Evolutionary conservation across 2,113 vertebrate species (phyloP), one percentile per base, ranked within the genome.

Genomic region (Peromyscus leucopus): DNA sequence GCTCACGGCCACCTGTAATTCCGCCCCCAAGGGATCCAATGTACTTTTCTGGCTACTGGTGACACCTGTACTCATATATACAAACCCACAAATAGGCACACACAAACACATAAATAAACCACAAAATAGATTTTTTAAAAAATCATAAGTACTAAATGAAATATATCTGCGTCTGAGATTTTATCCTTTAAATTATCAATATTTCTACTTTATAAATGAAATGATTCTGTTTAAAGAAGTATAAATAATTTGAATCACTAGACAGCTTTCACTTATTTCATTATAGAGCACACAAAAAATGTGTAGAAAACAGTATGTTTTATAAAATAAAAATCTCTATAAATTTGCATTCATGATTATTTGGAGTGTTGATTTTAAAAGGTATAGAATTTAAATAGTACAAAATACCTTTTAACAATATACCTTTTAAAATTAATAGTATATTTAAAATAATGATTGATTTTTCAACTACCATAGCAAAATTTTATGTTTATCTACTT

Each of bases 241-340:
- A 86, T 4, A 93, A 61, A 67, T 93, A n/a, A 95, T 61, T 89
- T 75, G 3, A 93, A 82, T 88, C 42, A 72, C 46, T 84, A 55
- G 39, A 11, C 4, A 65, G 22, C 46, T 84, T 93, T 51, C 9
- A 51, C 51, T 90, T 92, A 90, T 93, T 85, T 84, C 17, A 65
- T 76, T 65, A 85, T 3, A 39, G 3, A n/a, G 7, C 83, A 87
- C 7, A 78, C 12, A 39, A 89, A 72, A 91, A 89, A 48, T 86
- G 24, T 61, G 16, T 61, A 42, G n/a, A 76, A 33, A 17, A 63
- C 33, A 4, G 28, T 12, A 10, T 83, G 22, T 69, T 80, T 55
- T 22, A 0, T 28, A 90, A 11, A 75, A 80, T 71, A 84, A 80
- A 94, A 95, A 69, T 59, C 59, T 11, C 89, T 46, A 0, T 21